Conservation (phyloP, 2,113 vertebrate species). For the Mungos mungo region DNA sequence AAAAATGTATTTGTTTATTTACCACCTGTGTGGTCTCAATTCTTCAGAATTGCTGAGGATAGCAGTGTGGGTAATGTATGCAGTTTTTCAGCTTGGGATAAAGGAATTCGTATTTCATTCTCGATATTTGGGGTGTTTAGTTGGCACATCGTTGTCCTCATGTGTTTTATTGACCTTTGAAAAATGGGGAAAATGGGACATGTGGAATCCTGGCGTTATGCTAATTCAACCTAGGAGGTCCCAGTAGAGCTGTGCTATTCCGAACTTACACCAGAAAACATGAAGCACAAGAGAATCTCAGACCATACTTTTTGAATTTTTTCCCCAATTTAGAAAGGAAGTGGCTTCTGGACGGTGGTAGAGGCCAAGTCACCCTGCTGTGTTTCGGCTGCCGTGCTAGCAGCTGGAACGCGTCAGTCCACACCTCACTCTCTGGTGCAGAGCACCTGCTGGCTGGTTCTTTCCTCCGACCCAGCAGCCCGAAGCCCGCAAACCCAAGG, state of each 20-base stretch:
- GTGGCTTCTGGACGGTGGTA: background rate
- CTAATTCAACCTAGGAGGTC: background rate
- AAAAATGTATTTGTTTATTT: background rate
- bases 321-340: background rate
- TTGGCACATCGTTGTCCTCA: background rate
- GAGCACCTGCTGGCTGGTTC: background rate
- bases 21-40: background rate
- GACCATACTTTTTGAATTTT: background rate
- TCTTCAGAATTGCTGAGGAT: background rate
- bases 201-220: background rate
- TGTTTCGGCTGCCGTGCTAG: fast-evolving
- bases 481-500: background rate
- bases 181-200: background rate
- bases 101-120: background rate
- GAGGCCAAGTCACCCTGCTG: no score
- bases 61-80: background rate
- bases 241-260: fast-evolving
- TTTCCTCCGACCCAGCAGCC: background rate
- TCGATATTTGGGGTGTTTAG: background rate
- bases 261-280: background rate
- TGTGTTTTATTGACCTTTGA: background rate
- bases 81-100: background rate
- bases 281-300: background rate
- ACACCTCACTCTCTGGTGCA: fast-evolving
- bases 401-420: background rate